These are phyloP conservation scores for Stegostoma tigrinum DNA, from an alignment of 2,113 vertebrate genomes.

Conservation along the genomic window DNA sequence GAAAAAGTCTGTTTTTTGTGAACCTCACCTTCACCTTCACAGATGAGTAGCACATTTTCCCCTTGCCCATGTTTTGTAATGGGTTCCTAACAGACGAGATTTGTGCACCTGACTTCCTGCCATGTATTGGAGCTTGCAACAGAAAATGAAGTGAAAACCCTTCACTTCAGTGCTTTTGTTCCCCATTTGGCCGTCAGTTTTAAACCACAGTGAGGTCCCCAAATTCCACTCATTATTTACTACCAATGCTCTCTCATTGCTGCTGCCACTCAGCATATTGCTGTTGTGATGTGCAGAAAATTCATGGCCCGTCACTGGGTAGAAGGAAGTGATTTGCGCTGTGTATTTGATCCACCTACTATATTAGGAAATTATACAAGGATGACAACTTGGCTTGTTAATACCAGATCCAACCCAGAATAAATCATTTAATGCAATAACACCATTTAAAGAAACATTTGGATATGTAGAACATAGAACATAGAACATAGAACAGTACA, in stretches of 20 bases:
- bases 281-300: not conserved
- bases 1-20: not conserved
- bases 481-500: too few relatives aligned
- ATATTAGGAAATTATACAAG: not conserved
- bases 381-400: not conserved
- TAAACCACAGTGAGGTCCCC: too few relatives aligned
- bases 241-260: too few relatives aligned
- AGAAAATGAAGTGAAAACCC: not conserved
- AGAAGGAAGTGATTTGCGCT: not conserved
- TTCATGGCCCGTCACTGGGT: not conserved
- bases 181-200: too few relatives aligned
- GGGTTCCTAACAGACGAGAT: not conserved
- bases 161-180: not conserved
- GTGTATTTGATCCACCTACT: not conserved
- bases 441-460: too few relatives aligned
- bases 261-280: too few relatives aligned
- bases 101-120: not conserved
- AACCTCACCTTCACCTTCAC: not conserved
- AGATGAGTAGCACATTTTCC: not conserved
- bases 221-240: too few relatives aligned
- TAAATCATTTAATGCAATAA: not conserved
- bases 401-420: not conserved
- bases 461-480: too few relatives aligned
- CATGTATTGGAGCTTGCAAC: not conserved
- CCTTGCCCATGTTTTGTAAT: not conserved